Base-by-base conservation (phyloP, 2,888 invertebrate species). In the Drosophila anomelani region DNA sequence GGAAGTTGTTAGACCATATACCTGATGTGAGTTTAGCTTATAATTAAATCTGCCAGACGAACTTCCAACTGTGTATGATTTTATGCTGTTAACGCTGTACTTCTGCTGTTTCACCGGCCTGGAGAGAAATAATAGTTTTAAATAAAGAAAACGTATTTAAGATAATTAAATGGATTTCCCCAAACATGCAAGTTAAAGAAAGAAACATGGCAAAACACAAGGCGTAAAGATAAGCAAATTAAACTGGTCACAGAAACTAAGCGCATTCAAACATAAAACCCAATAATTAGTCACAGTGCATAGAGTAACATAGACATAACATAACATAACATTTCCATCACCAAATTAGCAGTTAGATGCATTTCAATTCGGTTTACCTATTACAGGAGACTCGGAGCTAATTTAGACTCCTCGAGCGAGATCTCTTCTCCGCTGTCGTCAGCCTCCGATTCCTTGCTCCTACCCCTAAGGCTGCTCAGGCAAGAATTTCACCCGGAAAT, bases 381-480 rank as follows among this genome's bases (percentile, higher is more conserved):
- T 51, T 58, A 47, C 26, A 68, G 61, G 36, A 80, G 56, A 54
- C 39, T 66, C 2, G 58, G 69, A 9, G 69, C 79, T n/a, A 20
- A 26, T 23, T 72, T 62, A 34, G 41, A 60, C 9, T 79, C 68
- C 61, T 87, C 78, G 8, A 87, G 57, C 20, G 88, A 75, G 12
- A 87, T 78, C 34, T 80, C 80, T 67, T 84, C 83, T 20, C 78
- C 85, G 38, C 53, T 41, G 29, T 26, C 23, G n/a, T 61, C 60
- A 43, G 12, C 63, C 7, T 81, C 76, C 7, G 47, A 41, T 8
- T 69, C 15, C 8, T 57, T 26, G n/a, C 47, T 38, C 20, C 66
- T 70, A 51, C 84, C 86, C 20, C 59, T 71, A 57, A 74, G 53
- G 49, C 82, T 82, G 72, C 49, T 49, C 29, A 49, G 55, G 32